phyloP scores from a whole-genome alignment of 2,888 invertebrate genomes.

The Micoletzkya japonica region DNA sequence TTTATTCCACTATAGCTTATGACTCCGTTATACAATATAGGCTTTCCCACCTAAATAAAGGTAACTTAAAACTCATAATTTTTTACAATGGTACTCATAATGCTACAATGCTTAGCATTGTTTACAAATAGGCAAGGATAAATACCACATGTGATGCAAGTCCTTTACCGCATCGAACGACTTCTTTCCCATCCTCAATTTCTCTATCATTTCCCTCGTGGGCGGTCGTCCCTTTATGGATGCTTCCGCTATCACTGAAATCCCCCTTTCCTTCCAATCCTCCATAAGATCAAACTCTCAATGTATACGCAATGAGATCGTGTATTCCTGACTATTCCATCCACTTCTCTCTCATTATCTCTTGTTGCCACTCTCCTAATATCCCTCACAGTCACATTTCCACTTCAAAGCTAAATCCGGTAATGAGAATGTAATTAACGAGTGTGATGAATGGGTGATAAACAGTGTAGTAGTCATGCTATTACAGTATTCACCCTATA shows the following conservation, averaged over 20 bases:
- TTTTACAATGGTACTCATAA: too few species aligned
- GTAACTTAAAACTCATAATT: too few species aligned
- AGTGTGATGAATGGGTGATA: not conserved
- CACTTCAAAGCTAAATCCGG: not conserved
- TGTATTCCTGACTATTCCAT: conserved; percentile 1
- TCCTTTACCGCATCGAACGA: conserved; percentile 15
- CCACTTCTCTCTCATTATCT: not conserved
- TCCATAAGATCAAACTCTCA: conserved; percentile 13
- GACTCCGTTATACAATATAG: too few species aligned
- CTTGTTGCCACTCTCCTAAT: too few species aligned
- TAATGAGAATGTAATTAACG: not conserved
- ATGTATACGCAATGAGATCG: not conserved
- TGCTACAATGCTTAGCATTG: not conserved
- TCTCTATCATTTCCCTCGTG: not conserved
- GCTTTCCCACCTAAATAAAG: too few species aligned
- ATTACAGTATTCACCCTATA: too few species aligned
- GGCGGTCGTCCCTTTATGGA: not conserved
- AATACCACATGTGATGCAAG: conserved; percentile 26
- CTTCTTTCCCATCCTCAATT: conserved; percentile 21
- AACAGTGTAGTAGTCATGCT: too few species aligned
- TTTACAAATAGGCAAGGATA: not conserved
- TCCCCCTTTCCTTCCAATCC: not conserved
- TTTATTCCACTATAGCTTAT: too few species aligned
- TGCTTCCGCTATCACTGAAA: conserved; percentile 8
- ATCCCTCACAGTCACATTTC: not conserved